phyloP scores from a whole-genome alignment of 2,113 vertebrate genomes.

The Neogale vison region DNA sequence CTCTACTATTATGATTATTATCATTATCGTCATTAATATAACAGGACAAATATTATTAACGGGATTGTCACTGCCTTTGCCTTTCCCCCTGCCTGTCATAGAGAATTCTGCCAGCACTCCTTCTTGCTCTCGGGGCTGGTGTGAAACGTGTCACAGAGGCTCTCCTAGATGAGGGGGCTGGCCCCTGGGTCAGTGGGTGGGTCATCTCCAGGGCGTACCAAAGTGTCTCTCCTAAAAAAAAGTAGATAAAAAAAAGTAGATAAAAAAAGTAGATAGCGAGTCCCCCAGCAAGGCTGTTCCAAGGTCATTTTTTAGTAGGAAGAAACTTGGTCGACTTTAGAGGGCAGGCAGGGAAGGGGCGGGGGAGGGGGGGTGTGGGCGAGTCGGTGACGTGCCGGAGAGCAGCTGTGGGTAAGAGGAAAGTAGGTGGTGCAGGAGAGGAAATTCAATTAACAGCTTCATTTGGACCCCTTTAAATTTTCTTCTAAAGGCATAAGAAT shows the following conservation, averaged over 20 bases:
- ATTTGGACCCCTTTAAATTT: not conserved
- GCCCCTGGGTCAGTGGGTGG: fast-evolving
- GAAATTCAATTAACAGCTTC: not conserved
- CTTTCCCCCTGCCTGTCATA: not conserved
- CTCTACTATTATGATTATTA: not conserved
- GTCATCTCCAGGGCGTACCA: not conserved
- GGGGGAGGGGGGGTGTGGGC: not conserved
- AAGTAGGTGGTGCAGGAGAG: not conserved
- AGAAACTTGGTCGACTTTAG: not conserved
- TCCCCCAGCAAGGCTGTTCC: not conserved
- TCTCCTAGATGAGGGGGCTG: not conserved
- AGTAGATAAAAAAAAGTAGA: not conserved
- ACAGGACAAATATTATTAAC: not conserved
- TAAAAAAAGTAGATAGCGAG: not conserved
- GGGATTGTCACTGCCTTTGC: not conserved
- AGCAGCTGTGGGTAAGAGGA: not conserved
- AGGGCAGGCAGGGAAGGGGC: not conserved
- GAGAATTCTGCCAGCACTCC: not conserved
- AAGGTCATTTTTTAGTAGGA: not conserved
- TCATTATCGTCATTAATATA: not conserved
- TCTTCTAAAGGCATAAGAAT: slow-evolving; percentile 15
- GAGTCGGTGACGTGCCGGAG: not conserved
- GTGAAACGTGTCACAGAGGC: not conserved
- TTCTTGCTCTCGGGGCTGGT: not conserved
- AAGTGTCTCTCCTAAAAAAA: not conserved